A percentile compares a stretch with the other conserved stretches of the same genome.
These are phyloP conservation scores for Sorex araneus DNA, from an alignment of 2,113 vertebrate genomes.

Conservation along the genomic window DNA sequence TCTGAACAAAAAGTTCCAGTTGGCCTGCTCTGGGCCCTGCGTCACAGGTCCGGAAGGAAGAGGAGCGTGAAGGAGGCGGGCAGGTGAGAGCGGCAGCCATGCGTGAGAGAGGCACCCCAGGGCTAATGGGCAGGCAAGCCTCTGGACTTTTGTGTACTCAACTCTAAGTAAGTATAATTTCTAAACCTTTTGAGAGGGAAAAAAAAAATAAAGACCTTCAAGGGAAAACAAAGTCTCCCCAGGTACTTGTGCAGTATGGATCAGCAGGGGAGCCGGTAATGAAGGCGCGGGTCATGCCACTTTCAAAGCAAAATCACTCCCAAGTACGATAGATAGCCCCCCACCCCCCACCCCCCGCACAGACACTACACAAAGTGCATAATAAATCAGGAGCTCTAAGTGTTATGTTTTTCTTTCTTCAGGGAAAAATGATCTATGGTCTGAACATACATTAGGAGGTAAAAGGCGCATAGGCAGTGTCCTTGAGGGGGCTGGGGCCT, in stretches of 20 bases:
- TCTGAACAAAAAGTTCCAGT: neutral
- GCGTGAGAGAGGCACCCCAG: neutral
- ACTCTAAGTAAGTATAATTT: neutral
- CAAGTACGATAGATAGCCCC: neutral
- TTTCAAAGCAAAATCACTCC: slow-evolving; percentile 22
- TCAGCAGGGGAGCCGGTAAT: neutral
- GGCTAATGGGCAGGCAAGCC: neutral
- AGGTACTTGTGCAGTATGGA: neutral
- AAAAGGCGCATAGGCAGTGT: neutral
- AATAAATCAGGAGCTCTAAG: neutral
- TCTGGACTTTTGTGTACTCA: slow-evolving; percentile 17
- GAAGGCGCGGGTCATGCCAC: slow-evolving; percentile 22
- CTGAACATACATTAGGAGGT: neutral
- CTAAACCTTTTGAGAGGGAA: neutral
- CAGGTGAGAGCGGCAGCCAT: neutral
- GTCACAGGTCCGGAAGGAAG: neutral
- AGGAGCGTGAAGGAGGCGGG: neutral
- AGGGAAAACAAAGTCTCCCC: slow-evolving; percentile 38
- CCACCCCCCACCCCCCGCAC: neutral
- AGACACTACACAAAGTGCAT: too few relatives aligned
- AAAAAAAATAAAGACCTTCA: slow-evolving; percentile 16
- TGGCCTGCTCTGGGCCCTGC: neutral
- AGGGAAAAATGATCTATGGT: neutral
- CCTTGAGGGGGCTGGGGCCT: neutral
- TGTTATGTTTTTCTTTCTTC: neutral